Evolutionary conservation across 1,140 invertebrate species (phyloP), one percentile per base, ranked within the genome.

Genomic region (Argopecten irradians): DNA sequence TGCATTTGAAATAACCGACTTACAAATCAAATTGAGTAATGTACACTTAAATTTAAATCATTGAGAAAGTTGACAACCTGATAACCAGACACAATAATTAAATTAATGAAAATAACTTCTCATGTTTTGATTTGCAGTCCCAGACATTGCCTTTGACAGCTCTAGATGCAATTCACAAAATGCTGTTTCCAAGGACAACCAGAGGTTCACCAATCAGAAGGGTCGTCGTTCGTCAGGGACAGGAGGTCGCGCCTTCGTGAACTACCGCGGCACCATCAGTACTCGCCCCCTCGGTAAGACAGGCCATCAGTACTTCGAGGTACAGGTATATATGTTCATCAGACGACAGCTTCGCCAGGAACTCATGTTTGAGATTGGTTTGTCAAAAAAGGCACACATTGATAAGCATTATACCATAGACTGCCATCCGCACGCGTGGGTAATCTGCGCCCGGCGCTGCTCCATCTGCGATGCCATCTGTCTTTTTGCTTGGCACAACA

Each of bases 321-420:
- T 88, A 41, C 9, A 86, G 9, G 82, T 90, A 13, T n/a, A 85
- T 22, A 35, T 90, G 28, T 90, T 88, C 83, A 55, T 90, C 16
- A 90, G 87, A 36, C 39, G 89, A n/a, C 82, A 82, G 13, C 39
- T 90, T 33, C 85, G 89, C 1, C 89, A 90, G 34, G 89, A 90
- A 82, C 85, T 90, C 16, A 87, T 90, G 35, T 90, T 90, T 83
- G 87, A 90, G 84, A 85, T 90, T 34, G 89, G 87, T 13, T 28
- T 90, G 22, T 88, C 87, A 35, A 83, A 87, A 0, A 90, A 90
- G 83, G 35, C 87, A 0, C 87, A 90, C 35, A 46, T 90, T 3
- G 89, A 90, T 14, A 86, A 88, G 36, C 84, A 90, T 85, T 90
- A 90, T 43, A 88, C 87, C 1, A 43, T 90, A 11, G 89, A 90